These are phyloP conservation scores for Indicator maculatus DNA, from an alignment of 2,113 vertebrate species.

Conservation along the genomic window DNA sequence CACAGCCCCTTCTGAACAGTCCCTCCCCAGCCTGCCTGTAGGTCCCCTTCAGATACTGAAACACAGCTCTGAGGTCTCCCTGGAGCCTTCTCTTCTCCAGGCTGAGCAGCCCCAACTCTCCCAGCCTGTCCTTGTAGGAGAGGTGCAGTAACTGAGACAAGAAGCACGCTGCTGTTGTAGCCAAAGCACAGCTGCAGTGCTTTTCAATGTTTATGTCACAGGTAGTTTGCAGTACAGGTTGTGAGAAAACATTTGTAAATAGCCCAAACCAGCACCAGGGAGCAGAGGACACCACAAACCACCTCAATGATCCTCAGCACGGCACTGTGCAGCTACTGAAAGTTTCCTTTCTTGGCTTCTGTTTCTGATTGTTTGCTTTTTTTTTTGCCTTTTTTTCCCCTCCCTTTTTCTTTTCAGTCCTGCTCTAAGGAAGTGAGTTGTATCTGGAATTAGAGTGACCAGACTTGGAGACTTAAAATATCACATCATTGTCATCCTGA, in stretches of 20 bases:
- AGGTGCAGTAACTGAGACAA: not conserved
- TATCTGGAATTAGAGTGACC: not conserved
- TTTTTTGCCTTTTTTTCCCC: not conserved
- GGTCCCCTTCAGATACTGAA: too few relatives aligned
- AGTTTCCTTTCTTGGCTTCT: not conserved
- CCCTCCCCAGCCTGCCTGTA: too few relatives aligned
- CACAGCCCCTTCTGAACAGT: too few relatives aligned
- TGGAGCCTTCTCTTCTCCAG: too few relatives aligned
- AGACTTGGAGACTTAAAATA: not conserved
- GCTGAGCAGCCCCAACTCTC: too few relatives aligned
- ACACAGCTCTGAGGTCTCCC: too few relatives aligned
- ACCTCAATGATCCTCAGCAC: not conserved
- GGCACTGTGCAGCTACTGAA: not conserved
- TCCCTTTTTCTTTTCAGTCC: not conserved
- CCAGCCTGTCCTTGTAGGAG: too few relatives aligned
- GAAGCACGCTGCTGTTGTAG: not conserved
- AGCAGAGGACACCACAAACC: not conserved
- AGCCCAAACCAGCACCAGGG: not conserved
- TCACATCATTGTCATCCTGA: not conserved
- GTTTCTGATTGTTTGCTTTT: not conserved
- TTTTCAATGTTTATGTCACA: not conserved
- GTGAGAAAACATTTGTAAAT: not conserved
- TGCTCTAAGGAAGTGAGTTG: not conserved
- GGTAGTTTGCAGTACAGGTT: not conserved
- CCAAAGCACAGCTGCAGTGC: not conserved